A percentile compares a stretch with the other conserved stretches of the same genome.
Conservation (phyloP, 2,888 invertebrate genomes). For the Morpho deidamia region DNA sequence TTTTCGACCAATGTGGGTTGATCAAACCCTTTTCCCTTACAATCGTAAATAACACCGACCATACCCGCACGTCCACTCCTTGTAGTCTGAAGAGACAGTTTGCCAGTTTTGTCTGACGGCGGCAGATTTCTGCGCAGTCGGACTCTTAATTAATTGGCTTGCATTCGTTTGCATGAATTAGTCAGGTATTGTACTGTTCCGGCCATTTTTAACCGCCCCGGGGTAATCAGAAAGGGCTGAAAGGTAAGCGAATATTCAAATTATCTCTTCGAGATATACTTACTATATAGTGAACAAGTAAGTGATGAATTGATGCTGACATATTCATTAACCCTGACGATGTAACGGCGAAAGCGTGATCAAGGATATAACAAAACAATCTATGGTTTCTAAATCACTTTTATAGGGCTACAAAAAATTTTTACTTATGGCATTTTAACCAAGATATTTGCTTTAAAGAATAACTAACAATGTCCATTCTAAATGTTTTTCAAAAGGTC, state of each 20-base stretch:
- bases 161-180: constrained; percentile 77
- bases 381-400: no score
- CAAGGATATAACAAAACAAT: no score
- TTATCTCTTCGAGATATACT: background rate
- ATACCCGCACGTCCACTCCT: background rate
- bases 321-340: no score
- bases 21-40: no score
- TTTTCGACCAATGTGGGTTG: background rate
- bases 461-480: no score
- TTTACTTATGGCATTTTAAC: no score
- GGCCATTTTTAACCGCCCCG: constrained; percentile 31
- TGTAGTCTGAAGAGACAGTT: constrained; percentile 26
- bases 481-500: no score
- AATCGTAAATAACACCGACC: background rate
- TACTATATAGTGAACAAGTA: no score
- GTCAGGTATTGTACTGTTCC: constrained; percentile 49
- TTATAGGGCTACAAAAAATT: no score
- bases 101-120: constrained; percentile 46
- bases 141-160: constrained; percentile 74
- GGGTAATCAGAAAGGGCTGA: constrained; percentile 24
- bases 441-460: no score
- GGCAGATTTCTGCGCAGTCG: constrained; percentile 61
- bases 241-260: constrained; percentile 27
- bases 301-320: no score
- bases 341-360: no score